Base-by-base conservation (phyloP, 1,140 invertebrate species). In the Anoplolepis gracilipes region DNA sequence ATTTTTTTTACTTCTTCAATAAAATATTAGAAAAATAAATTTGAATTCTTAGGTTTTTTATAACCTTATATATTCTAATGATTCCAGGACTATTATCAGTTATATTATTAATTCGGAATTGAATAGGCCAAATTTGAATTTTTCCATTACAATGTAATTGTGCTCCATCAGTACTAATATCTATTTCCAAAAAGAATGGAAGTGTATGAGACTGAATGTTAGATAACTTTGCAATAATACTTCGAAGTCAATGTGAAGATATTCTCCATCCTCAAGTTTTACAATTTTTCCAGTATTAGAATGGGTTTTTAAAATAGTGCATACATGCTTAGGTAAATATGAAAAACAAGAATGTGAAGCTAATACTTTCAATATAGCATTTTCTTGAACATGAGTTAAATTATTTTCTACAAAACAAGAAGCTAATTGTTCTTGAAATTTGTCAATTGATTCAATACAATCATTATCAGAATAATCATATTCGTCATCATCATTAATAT, bases 101-200 rank as follows among this genome's bases (percentile, higher is more conserved):
- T n/a, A n/a, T n/a, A n/a, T n/a, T n/a, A n/a, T n/a, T n/a, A n/a
- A n/a, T n/a, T n/a, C n/a, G n/a, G n/a, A n/a, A n/a, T n/a, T n/a
- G n/a, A 19, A 62, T 33, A 16, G 61, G 30, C 30, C 28, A 62
- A 62, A 36, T 33, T 62, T 62, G 61, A 36, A 62, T 30, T 33
- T 62, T 62, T 62, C 61, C 30, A 62, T 33, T 62, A 62, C 13
- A 30, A 62, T 62, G 61, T 33, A 62, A 62, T 62, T 62, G 28
- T 62, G 61, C 61, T 33, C 61, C 30, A 36, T 62, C 30, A 36
- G 61, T 62, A 33, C 13, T 36, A 62, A 62, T 62, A 62, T 62
- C 28, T 62, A 62, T 62, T 13, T 62, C 61, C 33, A 62, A 19
- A 33, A 11, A 62, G 33, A n/a, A 16, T 33, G 30, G 28, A 33